These are phyloP conservation scores for Malurus elegans DNA, from an alignment of 2,113 vertebrate species.

Conservation along the genomic window DNA sequence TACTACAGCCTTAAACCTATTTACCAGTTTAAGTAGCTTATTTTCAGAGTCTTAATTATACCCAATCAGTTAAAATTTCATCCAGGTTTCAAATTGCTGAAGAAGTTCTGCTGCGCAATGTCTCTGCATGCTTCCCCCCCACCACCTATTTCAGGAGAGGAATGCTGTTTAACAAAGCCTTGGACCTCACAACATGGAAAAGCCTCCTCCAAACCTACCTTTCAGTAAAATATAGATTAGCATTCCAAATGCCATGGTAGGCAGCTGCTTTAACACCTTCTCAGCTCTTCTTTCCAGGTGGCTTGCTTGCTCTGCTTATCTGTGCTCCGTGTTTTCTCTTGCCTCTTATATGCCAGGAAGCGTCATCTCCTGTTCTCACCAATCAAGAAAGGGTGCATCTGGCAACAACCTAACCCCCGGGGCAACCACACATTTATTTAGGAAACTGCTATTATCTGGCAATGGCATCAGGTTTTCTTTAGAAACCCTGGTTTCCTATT, in stretches of 20 bases:
- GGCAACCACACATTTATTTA: conserved; percentile 63
- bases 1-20: background rate
- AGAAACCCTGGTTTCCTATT: conserved; percentile 71
- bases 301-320: conserved; percentile 58
- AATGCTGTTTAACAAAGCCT: background rate
- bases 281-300: conserved; percentile 22
- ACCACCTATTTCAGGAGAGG: background rate
- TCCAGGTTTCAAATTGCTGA: background rate
- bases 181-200: background rate
- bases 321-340: conserved; percentile 55
- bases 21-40: background rate
- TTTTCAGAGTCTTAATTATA: background rate
- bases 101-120: background rate
- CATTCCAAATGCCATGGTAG: conserved; percentile 68
- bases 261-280: conserved; percentile 26
- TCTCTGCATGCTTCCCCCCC: background rate
- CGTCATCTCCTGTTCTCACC: conserved; percentile 75
- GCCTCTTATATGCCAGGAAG: conserved; percentile 73
- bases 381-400: conserved; percentile 73
- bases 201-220: conserved; percentile 57
- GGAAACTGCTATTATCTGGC: conserved; percentile 69
- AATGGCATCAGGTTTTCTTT: conserved; percentile 68
- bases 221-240: conserved; percentile 69
- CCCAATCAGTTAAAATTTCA: background rate
- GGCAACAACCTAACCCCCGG: conserved; percentile 60